Conservation (phyloP, 1,140 invertebrate species). For the Zaprionus tsacasi region DNA sequence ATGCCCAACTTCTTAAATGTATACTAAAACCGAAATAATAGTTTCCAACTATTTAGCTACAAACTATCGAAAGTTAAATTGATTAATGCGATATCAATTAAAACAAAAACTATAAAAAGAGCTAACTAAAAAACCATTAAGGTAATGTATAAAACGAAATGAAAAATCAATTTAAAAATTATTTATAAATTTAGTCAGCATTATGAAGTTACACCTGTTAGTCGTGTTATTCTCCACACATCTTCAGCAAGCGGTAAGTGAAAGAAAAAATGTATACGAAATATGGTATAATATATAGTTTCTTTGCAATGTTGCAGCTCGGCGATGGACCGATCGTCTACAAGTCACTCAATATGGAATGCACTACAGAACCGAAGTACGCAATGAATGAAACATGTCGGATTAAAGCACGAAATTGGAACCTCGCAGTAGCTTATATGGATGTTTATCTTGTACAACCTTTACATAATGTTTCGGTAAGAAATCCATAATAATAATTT, state of each 20-base stretch:
- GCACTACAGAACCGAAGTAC: background rate
- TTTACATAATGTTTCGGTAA: background rate
- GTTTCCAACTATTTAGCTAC: no score
- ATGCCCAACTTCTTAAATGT: no score
- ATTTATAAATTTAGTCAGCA: no score
- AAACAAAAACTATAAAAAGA: no score
- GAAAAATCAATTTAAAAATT: no score
- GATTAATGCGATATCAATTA: no score
- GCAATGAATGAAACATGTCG: background rate
- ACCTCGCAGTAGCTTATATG: background rate
- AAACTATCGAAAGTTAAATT: no score
- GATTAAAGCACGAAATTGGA: background rate
- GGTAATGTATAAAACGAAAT: no score
- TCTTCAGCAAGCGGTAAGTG: background rate
- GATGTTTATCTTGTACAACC: background rate
- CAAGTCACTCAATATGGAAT: background rate
- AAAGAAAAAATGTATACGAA: background rate
- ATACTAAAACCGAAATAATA: no score
- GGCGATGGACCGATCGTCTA: background rate
- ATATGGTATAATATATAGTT: background rate
- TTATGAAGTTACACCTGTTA: no score
- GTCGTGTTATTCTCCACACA: no score
- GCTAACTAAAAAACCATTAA: no score
- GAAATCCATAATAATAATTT: background rate
- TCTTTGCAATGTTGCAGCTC: background rate